A percentile compares a stretch with the other conserved stretches of the same genome.
phyloP scores from a whole-genome alignment of 2,797 vertebrate species.

The Schizothorax lantsangensis region DNA sequence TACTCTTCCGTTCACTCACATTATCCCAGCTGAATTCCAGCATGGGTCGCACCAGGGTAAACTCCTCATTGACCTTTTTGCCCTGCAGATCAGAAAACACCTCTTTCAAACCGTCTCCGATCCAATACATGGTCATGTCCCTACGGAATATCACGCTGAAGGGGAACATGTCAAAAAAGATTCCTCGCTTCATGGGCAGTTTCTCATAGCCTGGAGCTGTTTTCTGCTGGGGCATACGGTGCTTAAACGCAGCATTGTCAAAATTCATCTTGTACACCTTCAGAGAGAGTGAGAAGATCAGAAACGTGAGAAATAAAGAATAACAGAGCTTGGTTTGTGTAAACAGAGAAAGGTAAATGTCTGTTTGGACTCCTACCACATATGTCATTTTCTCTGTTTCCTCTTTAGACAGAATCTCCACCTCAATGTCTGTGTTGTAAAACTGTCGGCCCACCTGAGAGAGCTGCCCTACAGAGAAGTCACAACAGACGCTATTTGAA shows the following conservation, averaged over 20 bases:
- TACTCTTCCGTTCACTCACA: slow-evolving; percentile 65
- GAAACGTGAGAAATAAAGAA: slow-evolving; percentile 9
- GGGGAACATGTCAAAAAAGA: slow-evolving; percentile 83
- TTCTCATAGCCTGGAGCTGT: slow-evolving; percentile 81
- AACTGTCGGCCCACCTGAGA: slow-evolving; percentile 82
- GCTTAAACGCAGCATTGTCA: slow-evolving; percentile 82
- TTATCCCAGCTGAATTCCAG: slow-evolving; percentile 84
- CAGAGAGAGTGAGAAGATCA: neutral
- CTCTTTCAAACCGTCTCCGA: slow-evolving; percentile 80
- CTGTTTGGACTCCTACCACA: slow-evolving; percentile 68
- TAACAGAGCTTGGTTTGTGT: slow-evolving; percentile 16
- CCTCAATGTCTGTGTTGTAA: slow-evolving; percentile 83
- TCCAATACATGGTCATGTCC: slow-evolving; percentile 83
- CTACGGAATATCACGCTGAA: slow-evolving; percentile 81
- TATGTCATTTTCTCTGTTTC: slow-evolving; percentile 83
- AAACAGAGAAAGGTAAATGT: slow-evolving; percentile 19
- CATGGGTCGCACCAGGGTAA: slow-evolving; percentile 79
- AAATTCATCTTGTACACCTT: slow-evolving; percentile 85
- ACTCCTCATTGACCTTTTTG: slow-evolving; percentile 81
- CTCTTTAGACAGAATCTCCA: slow-evolving; percentile 82
- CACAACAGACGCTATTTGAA: slow-evolving; percentile 29
- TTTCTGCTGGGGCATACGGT: slow-evolving; percentile 80
- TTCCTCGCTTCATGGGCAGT: slow-evolving; percentile 80
- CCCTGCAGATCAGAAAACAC: slow-evolving; percentile 82
- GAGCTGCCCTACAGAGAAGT: slow-evolving; percentile 73